A percentile compares a stretch with the other conserved stretches of the same genome.
These are phyloP conservation scores for Xiphydria camelus DNA, from an alignment of 2,888 invertebrate genomes.

Conservation along the genomic window DNA sequence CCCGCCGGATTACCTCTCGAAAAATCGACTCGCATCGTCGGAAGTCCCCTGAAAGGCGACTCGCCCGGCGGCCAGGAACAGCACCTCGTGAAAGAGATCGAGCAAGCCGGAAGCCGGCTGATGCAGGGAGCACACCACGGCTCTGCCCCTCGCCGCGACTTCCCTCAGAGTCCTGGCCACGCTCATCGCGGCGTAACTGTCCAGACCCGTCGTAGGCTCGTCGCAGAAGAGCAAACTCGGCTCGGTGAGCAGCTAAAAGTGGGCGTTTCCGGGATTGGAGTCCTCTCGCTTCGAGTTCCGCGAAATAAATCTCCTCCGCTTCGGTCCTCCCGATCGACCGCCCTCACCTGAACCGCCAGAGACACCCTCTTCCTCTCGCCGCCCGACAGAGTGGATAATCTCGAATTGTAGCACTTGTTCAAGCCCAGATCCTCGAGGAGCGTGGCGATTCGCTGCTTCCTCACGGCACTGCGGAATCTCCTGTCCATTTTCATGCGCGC, in stretches of 20 bases:
- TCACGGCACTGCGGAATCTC: slow-evolving; percentile 53
- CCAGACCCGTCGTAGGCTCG: slow-evolving; percentile 91
- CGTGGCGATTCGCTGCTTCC: slow-evolving; percentile 57
- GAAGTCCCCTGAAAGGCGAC: slow-evolving; percentile 79
- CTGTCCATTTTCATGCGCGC: slow-evolving; percentile 77
- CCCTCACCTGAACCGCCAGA: slow-evolving; percentile 78
- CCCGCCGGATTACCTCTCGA: slow-evolving; percentile 63
- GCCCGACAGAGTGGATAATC: slow-evolving; percentile 79
- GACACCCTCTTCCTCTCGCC: slow-evolving; percentile 87
- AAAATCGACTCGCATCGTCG: slow-evolving; percentile 70
- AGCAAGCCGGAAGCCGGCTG: slow-evolving; percentile 88
- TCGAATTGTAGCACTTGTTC: slow-evolving; percentile 70
- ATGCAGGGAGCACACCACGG: slow-evolving; percentile 86
- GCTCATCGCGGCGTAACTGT: slow-evolving; percentile 83
- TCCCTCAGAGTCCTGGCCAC: slow-evolving; percentile 73
- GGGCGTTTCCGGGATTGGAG: no score
- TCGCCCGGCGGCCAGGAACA: slow-evolving; percentile 76
- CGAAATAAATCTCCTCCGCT: not conserved
- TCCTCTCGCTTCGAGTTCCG: not conserved
- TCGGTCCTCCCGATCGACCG: no score
- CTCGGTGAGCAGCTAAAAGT: slow-evolving; percentile 82
- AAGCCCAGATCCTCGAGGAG: slow-evolving; percentile 72
- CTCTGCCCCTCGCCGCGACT: slow-evolving; percentile 71
- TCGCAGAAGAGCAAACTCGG: slow-evolving; percentile 90
- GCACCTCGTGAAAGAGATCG: slow-evolving; percentile 78